A percentile compares a stretch with the other conserved stretches of the same genome.
Evolutionary conservation across 2,113 vertebrate genomes (phyloP).

Genomic region (Nesoenas mayeri): DNA sequence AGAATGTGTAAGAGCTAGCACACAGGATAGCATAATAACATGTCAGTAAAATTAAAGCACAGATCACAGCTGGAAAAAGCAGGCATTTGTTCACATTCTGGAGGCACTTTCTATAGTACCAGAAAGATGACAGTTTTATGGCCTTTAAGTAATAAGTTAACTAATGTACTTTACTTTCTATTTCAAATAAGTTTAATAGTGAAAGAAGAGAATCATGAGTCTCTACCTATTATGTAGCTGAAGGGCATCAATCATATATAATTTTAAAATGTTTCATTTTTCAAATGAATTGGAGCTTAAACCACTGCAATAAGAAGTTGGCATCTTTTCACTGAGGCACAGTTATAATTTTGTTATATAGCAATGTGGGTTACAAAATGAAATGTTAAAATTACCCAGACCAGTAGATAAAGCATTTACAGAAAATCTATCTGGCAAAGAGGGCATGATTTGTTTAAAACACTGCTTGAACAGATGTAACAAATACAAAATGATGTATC

Average conservation of each 20-base stretch:
- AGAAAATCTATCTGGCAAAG: not conserved
- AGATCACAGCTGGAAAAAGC: constrained; percentile 52
- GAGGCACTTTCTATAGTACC: constrained; percentile 20
- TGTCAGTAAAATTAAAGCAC: constrained; percentile 55
- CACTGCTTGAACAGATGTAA: not conserved
- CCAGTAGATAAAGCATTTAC: not conserved
- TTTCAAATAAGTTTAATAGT: constrained; percentile 49
- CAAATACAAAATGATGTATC: not conserved
- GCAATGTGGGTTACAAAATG: constrained; percentile 11
- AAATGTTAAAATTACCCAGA: constrained; percentile 49
- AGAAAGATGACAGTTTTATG: constrained; percentile 45
- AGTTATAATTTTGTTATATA: not conserved
- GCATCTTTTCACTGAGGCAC: not conserved
- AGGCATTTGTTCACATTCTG: constrained; percentile 48
- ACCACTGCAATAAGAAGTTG: constrained; percentile 1
- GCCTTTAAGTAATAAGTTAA: constrained; percentile 45
- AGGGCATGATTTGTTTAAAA: not conserved
- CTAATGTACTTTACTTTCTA: constrained; percentile 34
- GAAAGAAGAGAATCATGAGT: constrained; percentile 4
- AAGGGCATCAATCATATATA: constrained; percentile 32
- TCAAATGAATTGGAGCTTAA: constrained; percentile 41
- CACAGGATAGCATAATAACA: not conserved
- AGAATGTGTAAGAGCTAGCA: not conserved
- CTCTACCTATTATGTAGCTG: constrained; percentile 24
- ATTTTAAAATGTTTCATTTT: not conserved